Base-by-base conservation (phyloP, 2,888 invertebrate species). In the Nephrotoma guestfalica region DNA sequence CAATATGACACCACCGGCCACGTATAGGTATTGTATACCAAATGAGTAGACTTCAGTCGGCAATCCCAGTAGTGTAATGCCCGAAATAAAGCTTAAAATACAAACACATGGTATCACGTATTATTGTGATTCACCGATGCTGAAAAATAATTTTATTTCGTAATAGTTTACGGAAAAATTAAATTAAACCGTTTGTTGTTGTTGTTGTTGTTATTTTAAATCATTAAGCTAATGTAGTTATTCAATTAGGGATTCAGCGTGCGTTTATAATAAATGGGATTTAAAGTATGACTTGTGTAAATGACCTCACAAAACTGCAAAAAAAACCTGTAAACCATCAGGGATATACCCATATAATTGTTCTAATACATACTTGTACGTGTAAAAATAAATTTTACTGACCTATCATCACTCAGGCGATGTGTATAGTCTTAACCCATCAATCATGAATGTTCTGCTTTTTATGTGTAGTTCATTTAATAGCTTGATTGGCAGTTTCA, bases 21-120 rank as follows among this genome's bases (percentile, higher is more conserved):
- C 93, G 89, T 93, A 95, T 1, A 94, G 91, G 89, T 96, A 97
- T 89, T 96, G 95, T 4, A 95, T 95, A 2, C 97, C 97, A 89
- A 96, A 95, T 88, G 96, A 95, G 89, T 96, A 96, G 13, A 96
- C 93, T 90, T 96, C 96, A 0, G 96, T 96, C 0, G 96, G 96
- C 7, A 95, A 94, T 3, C 96, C 96, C 87, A 96, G 92, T 45
- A 96, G 90, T 0, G 96, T 96, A 88, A 96, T 96, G 1, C 96
- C 96, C 13, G 96, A 96, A 87, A 96, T 94, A 87, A 95, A 96
- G 90, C 96, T 94, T 90, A 87, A 89, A 90, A 83, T 71, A 83
- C 51, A 40, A 83, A 41, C 6, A 86, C 13, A 83, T 83, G 84
- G 43, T 86, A 43, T 11, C 83, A 41, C 6, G 15, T 18, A 86